phyloP scores from a whole-genome alignment of 2,888 invertebrate species.

The Metopia argyrocephala region DNA sequence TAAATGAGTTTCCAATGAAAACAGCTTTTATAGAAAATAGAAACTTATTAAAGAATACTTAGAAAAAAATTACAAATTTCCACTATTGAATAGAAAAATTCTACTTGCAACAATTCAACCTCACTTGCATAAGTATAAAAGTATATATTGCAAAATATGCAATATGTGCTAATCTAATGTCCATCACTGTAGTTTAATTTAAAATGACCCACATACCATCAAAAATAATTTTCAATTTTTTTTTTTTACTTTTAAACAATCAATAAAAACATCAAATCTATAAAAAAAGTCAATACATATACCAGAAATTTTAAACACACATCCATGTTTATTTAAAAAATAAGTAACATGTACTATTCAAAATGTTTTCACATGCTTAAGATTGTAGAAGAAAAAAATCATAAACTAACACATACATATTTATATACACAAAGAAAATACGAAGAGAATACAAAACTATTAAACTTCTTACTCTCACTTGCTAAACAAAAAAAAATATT shows the following conservation, averaged over 20 bases:
- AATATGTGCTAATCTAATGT: too few relatives aligned
- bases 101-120: too few relatives aligned
- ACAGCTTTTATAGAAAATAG: too few relatives aligned
- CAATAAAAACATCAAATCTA: neutral
- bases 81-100: too few relatives aligned
- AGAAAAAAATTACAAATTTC: too few relatives aligned
- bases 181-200: neutral
- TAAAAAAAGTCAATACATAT: neutral
- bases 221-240: neutral
- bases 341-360: neutral
- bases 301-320: neutral
- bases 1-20: too few relatives aligned
- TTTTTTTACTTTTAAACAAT: neutral
- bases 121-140: too few relatives aligned
- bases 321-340: neutral
- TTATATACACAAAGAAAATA: neutral
- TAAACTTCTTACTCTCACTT: neutral
- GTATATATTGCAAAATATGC: too few relatives aligned
- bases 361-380: neutral
- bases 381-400: neutral
- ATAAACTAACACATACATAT: neutral
- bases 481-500: neutral
- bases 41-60: too few relatives aligned
- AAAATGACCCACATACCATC: neutral
- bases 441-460: too few relatives aligned